Base-by-base conservation (phyloP, 1,140 invertebrate species). In the Anadara kagoshimensis region DNA sequence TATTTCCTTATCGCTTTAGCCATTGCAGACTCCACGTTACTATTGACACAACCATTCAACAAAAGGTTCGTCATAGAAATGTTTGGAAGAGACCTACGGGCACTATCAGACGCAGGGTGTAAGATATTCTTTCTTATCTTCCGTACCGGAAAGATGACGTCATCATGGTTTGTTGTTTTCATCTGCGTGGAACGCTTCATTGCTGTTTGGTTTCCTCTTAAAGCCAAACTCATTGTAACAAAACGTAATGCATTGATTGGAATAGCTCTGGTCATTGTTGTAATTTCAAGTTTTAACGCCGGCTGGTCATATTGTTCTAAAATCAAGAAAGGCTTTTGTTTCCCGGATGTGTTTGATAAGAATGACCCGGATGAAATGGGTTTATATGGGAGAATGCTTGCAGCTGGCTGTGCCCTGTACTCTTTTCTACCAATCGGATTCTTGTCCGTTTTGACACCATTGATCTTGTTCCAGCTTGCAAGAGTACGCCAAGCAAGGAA, bases 141-240 rank as follows among this genome's bases (percentile, higher is more conserved):
- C 36, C 61, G 57, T 20, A 78, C 75, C 0, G 68, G 72, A 12
- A 83, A 83, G 65, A 77, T 81, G 79, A 68, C 75, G 12, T 83
- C 81, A 14, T 78, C 81, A 1, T 83, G 81, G 76, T 73, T 83
- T 59, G 74, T 83, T 7, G 71, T 81, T 14, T 68, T 65, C 20
- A 51, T 82, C 14, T 62, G 68, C 41, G 16, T 82, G 26, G 80
- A 82, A 62, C 59, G 80, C 41, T 76, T 82, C 36, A 22, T 78
- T 16, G 80, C 76, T 22, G 74, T 82, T 5, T 76, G 65, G 53
- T 78, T 78, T 57, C 80, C 80, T 5, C 44, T 82, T 8, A 66
- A 70, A 45, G 72, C 72, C 1, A 80, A 78, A 41, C 18, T 53
- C 1, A 73, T 80, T 41, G 64, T 64, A 54, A 73, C 73, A 22